Base-by-base conservation (phyloP, 2,797 vertebrate species). In the Pterois miles region DNA sequence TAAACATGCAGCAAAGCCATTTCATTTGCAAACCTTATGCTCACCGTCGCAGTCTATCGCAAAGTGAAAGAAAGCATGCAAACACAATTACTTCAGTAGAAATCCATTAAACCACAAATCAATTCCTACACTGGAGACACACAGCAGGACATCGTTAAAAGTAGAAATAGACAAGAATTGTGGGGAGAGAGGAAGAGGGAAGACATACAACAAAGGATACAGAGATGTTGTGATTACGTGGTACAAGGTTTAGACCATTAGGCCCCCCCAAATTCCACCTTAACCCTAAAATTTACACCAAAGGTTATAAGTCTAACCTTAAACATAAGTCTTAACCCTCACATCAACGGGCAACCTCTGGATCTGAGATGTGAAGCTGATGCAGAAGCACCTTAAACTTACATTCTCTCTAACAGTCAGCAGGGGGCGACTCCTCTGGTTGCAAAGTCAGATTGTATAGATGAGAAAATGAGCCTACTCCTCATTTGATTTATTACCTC, bases 281-380 rank as follows among this genome's bases (percentile, higher is more conserved):
- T 18, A 36, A 22, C 6, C 10, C 2, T 12, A 25, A 52, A 2
- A 36, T 60, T 34, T 25, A 63, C n/a, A n/a, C 34, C 14, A 38
- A 34, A 50, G 12, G 6, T 54, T 18, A 69, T 16, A 14, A 46
- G 29, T 57, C 27, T 18, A 56, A 56, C 25, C 63, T 25, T 68
- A 31, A 52, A 76, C 40, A 9, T 22, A 53, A 64, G 14, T 34
- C 40, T 57, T 65, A 63, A 63, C 25, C 40, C 40, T 43, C 40
- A 43, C 18, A 43, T 8, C 0, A 43, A 16, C 8, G 40, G 40
- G 40, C 0, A 43, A 8, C 40, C 16, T 18, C 16, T 0, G 0
- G 40, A 16, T 43, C 40, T 43, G 40, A 43, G 16, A 43, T 18
- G 40, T 43, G 40, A 43, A 43, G 16, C 0, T 16, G 18, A 43